A percentile compares a stretch with the other conserved stretches of the same genome.
phyloP scores from a whole-genome alignment of 2,797 vertebrate species.

The Lycodopsis pacificus region DNA sequence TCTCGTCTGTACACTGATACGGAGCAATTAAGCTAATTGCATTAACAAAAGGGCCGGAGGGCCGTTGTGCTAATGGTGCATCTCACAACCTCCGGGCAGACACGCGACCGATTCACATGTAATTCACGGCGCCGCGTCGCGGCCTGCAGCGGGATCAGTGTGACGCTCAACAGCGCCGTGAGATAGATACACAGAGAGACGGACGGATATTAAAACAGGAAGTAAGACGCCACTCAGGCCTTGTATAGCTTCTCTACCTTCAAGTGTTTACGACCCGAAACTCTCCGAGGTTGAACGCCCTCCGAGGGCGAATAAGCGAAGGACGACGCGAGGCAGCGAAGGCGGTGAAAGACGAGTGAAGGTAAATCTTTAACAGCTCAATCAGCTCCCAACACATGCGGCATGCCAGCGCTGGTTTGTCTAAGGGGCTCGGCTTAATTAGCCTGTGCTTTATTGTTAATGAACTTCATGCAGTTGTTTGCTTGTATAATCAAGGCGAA shows the following conservation, averaged over 20 bases:
- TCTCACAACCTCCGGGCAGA: slow-evolving; percentile 80
- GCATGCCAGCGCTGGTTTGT: slow-evolving; percentile 96
- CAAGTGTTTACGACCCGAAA: slow-evolving; percentile 50
- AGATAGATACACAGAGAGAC: background rate
- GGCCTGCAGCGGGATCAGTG: slow-evolving; percentile 61
- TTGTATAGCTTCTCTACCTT: slow-evolving; percentile 55
- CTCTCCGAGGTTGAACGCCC: slow-evolving; percentile 58
- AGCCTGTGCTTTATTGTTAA: slow-evolving; percentile 99
- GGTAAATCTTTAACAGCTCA: slow-evolving; percentile 91
- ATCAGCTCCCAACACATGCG: slow-evolving; percentile 92
- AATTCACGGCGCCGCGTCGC: slow-evolving; percentile 68
- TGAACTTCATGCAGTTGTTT: slow-evolving; percentile 99
- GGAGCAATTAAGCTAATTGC: slow-evolving; percentile 85
- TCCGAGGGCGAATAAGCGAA: slow-evolving; percentile 49
- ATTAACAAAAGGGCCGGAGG: slow-evolving; percentile 83
- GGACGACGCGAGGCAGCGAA: slow-evolving; percentile 16
- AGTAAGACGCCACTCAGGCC: slow-evolving; percentile 50
- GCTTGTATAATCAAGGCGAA: slow-evolving; percentile 99
- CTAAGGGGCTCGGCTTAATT: slow-evolving; percentile 98
- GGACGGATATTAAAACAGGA: slow-evolving; percentile 32
- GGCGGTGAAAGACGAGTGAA: slow-evolving; percentile 67
- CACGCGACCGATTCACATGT: slow-evolving; percentile 69
- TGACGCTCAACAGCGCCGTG: slow-evolving; percentile 26
- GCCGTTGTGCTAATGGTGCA: slow-evolving; percentile 78
- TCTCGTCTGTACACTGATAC: slow-evolving; percentile 80